Conservation (phyloP, 2,113 vertebrate genomes). For the Willisornis vidua region DNA sequence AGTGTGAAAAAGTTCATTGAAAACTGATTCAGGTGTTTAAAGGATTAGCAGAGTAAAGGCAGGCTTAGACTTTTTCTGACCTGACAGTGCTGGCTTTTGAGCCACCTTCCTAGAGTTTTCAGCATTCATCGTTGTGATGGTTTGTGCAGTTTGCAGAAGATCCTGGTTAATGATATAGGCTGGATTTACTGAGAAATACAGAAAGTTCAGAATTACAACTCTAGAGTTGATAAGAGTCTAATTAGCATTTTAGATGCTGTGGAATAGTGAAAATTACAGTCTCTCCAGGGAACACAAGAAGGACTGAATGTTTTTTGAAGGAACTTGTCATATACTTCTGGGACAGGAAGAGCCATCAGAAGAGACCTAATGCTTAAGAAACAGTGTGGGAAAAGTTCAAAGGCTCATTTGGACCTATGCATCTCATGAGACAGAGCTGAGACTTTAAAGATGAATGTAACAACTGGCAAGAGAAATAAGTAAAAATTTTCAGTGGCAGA, state of each 20-base stretch:
- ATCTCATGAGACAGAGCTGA: neutral
- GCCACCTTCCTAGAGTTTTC: neutral
- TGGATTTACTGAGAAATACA: neutral
- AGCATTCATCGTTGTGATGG: neutral
- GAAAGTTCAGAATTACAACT: neutral
- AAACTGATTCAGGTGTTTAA: neutral
- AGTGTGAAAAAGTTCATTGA: neutral
- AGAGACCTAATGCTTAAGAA: neutral
- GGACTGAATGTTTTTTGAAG: neutral
- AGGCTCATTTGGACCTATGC: neutral
- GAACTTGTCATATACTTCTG: neutral
- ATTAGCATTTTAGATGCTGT: neutral
- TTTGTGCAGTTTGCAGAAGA: neutral
- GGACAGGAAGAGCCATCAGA: neutral
- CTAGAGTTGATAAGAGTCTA: neutral
- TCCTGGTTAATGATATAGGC: neutral
- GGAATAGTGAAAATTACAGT: neutral
- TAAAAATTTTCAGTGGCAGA: neutral
- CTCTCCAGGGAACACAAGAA: neutral
- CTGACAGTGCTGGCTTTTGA: neutral
- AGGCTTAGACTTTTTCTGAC: neutral
- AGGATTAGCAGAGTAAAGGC: neutral
- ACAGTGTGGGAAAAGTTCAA: neutral
- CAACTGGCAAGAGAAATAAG: neutral
- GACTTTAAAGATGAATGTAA: neutral